phyloP scores from a whole-genome alignment of 2,113 vertebrate genomes.

The Dolichotis patagonum region DNA sequence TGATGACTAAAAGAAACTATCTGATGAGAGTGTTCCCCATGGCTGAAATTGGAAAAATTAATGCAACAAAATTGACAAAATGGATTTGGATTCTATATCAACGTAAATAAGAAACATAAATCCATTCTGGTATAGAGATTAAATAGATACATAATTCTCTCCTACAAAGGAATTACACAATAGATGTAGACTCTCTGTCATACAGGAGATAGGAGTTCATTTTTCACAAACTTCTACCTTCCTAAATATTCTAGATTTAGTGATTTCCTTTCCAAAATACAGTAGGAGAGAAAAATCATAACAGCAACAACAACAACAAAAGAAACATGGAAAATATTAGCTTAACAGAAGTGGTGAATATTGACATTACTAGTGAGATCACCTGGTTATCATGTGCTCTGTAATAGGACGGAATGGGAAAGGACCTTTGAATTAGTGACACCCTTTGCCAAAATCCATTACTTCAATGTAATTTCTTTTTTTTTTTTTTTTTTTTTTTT shows the following conservation, averaged over 20 bases:
- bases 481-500: too few relatives aligned
- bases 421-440: background rate
- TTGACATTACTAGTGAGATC: background rate
- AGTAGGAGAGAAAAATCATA: background rate
- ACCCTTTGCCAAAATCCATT: background rate
- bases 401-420: background rate
- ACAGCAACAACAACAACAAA: background rate
- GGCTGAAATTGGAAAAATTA: background rate
- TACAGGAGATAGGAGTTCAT: rapidly evolving
- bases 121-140: background rate
- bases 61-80: background rate
- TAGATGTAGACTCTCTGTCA: rapidly evolving
- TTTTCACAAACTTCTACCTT: background rate
- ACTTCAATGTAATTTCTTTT: background rate
- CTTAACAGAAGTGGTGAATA: background rate
- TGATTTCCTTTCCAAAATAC: background rate
- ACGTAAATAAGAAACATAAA: background rate
- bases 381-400: rapidly evolving
- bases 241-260: background rate
- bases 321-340: background rate
- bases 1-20: background rate
- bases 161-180: background rate
- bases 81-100: background rate
- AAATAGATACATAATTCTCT: background rate
- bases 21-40: background rate